Evolutionary conservation across 2,888 invertebrate genomes (phyloP).

Genomic region (Nasonovia ribisnigri): DNA sequence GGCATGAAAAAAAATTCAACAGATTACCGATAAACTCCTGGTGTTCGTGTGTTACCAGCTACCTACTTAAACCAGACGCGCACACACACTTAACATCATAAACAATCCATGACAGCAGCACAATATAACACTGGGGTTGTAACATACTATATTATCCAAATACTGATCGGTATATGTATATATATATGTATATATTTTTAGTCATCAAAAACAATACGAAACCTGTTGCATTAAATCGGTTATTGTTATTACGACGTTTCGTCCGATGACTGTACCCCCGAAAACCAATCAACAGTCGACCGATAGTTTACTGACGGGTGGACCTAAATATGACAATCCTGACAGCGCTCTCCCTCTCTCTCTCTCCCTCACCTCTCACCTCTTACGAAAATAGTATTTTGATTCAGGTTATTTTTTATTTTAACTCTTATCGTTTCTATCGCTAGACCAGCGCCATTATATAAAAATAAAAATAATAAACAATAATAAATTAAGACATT

Average conservation of each 20-base stretch:
- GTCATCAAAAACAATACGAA: not conserved
- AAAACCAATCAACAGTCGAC: slow-evolving; percentile 30
- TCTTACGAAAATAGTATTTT: not conserved
- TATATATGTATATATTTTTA: not conserved
- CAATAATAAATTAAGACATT: slow-evolving; percentile 10
- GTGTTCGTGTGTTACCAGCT: not conserved
- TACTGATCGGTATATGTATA: not conserved
- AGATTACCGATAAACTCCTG: slow-evolving; percentile 39
- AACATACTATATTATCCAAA: not conserved
- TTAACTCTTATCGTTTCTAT: not conserved
- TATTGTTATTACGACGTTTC: slow-evolving; percentile 23
- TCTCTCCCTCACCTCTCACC: not conserved
- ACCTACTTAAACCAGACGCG: not conserved
- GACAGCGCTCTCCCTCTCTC: not conserved
- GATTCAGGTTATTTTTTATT: not conserved
- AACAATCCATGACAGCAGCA: slow-evolving; percentile 22
- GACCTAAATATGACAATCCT: too few relatives aligned
- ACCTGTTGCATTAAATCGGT: slow-evolving; percentile 56
- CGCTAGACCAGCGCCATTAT: not conserved
- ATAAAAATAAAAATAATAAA: not conserved
- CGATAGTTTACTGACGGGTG: not conserved
- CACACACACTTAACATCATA: slow-evolving; percentile 27
- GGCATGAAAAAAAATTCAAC: not conserved
- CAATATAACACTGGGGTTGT: not conserved
- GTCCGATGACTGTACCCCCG: slow-evolving; percentile 13